Base-by-base conservation (phyloP, 53 echinoderm and acorn worm species). In the Echinometra lucunter region DNA sequence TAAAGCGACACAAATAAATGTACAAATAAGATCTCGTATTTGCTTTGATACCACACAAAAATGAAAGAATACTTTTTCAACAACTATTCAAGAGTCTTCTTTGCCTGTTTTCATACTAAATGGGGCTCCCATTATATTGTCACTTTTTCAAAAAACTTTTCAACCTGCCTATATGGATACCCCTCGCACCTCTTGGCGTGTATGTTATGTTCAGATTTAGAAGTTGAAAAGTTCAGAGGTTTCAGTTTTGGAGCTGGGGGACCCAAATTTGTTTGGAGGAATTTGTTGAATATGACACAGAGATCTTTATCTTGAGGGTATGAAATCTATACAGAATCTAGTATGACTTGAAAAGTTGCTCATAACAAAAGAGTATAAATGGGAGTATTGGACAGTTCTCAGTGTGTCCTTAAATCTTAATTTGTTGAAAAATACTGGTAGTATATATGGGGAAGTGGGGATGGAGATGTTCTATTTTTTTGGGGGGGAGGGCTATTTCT, bases 221-320 rank as follows among this genome's bases (percentile, higher is more conserved):
- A 30, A 85, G 85, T 47, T 85, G 85, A 85, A 49, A 28, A 49
- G 85, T 85, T 85, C 85, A 85, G 3, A 1, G 85, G 85, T 85
- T 85, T 85, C 85, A 16, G 27, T 49, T 28, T 85, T 47, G n/a
- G 8, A 49, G 27, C 45, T 28, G n/a, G 16, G 85, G 49, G 85
- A 85, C 85, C 30, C 49, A 44, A 81, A 81, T 81, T 81, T 81
- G 81, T 81, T 38, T 42, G 8, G 81, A 23, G 81, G 81, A 81
- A 81, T 42, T 42, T 19, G 6, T 3, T 81, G 81, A 81, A 81
- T 42, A 42, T 0, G 44, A 6, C 21, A 81, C 44, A 1, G 6
- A 81, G 81, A 81, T 81, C 81, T 44, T 25, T 21, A 38, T 81
- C 81, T 44, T 1, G 44, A 81, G 44, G 81, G 21, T 42, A 44